These are phyloP conservation scores for Drosophila birchii DNA, from an alignment of 2,888 invertebrate genomes.

Conservation along the genomic window DNA sequence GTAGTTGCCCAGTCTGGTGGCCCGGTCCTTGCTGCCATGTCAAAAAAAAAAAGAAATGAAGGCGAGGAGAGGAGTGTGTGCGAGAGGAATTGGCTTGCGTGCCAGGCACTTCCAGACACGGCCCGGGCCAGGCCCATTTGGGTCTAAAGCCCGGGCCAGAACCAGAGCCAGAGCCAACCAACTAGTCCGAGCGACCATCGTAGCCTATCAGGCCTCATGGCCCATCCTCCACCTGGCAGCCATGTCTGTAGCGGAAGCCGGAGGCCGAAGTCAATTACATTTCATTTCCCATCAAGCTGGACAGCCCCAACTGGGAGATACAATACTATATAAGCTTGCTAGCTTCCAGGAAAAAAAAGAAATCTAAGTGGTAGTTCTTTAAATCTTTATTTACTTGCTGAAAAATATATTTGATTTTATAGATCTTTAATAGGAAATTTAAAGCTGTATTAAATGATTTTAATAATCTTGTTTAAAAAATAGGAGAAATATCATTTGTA, in stretches of 20 bases:
- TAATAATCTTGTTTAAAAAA: not conserved
- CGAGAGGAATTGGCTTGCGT: slow-evolving; percentile 60
- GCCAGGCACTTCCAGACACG: slow-evolving; percentile 77
- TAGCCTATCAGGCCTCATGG: slow-evolving; percentile 61
- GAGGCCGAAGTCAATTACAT: slow-evolving; percentile 50
- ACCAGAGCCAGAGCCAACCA: slow-evolving; percentile 45
- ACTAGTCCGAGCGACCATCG: slow-evolving; percentile 61
- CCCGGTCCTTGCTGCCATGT: slow-evolving; percentile 62
- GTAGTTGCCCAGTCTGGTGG: slow-evolving; percentile 74
- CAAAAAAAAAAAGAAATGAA: slow-evolving; percentile 58
- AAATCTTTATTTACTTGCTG: not conserved
- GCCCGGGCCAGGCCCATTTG: slow-evolving; percentile 51
- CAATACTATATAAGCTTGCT: too few species aligned
- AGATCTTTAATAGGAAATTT: not conserved
- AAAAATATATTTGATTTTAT: not conserved
- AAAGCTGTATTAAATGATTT: not conserved
- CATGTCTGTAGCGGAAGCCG: slow-evolving; percentile 39
- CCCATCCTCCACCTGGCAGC: slow-evolving; percentile 31
- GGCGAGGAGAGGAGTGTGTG: slow-evolving; percentile 12
- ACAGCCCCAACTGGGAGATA: slow-evolving; percentile 25
- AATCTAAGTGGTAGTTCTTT: not conserved
- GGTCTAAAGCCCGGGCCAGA: slow-evolving; percentile 6
- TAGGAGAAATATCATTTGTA: not conserved
- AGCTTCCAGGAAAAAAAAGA: too few species aligned
- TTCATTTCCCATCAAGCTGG: slow-evolving; percentile 31